phyloP scores from a whole-genome alignment of 2,888 invertebrate genomes.

The Patella caerulea region DNA sequence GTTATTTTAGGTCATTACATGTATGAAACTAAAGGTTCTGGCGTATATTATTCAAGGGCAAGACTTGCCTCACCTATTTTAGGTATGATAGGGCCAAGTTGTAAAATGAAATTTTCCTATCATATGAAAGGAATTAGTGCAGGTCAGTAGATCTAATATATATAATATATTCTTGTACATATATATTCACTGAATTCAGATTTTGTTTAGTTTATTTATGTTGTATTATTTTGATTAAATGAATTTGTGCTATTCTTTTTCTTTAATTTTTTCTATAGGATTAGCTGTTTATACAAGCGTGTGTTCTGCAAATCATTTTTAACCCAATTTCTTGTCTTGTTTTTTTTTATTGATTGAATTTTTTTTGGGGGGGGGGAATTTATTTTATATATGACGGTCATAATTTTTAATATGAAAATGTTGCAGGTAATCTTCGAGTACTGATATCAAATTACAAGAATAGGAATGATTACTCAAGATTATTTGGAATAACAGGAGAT shows the following conservation, averaged over 20 bases:
- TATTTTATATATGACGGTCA: too few relatives aligned
- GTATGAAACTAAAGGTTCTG: conserved; percentile 50
- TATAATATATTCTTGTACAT: too few relatives aligned
- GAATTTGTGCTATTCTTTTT: too few relatives aligned
- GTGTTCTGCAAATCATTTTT: too few relatives aligned
- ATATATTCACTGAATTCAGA: too few relatives aligned
- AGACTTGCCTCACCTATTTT: conserved; percentile 55
- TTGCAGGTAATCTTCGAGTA: conserved; percentile 49
- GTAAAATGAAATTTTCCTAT: conserved; percentile 64
- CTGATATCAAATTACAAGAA: conserved; percentile 45
- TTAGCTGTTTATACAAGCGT: too few relatives aligned
- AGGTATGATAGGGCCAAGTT: conserved; percentile 58
- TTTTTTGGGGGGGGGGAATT: too few relatives aligned
- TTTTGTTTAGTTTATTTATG: too few relatives aligned
- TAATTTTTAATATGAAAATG: background rate
- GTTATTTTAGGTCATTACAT: conserved; percentile 58
- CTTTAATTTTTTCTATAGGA: too few relatives aligned
- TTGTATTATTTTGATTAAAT: too few relatives aligned
- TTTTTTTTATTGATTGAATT: too few relatives aligned
- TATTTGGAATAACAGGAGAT: conserved; percentile 57
- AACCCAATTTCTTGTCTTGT: too few relatives aligned
- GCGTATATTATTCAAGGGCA: conserved; percentile 51
- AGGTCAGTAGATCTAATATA: conserved; percentile 49
- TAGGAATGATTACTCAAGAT: conserved; percentile 38
- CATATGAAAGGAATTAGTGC: conserved; percentile 61